phyloP scores from a whole-genome alignment of 1,140 invertebrate species.

The Ridgeia piscesae region DNA sequence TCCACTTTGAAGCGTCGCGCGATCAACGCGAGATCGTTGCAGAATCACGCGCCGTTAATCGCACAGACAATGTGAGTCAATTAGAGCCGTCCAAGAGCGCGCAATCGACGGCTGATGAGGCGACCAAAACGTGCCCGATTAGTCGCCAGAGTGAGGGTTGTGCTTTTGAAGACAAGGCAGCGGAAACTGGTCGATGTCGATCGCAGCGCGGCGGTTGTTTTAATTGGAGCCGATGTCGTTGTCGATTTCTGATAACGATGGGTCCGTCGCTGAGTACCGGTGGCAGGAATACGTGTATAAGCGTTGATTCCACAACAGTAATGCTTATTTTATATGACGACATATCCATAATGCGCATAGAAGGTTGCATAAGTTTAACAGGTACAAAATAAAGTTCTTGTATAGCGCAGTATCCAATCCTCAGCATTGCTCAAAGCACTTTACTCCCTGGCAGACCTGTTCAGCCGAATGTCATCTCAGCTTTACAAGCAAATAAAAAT shows the following conservation, averaged over 20 bases:
- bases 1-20: background rate
- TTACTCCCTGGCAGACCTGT: too few relatives aligned
- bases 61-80: background rate
- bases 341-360: too few relatives aligned
- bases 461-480: too few relatives aligned
- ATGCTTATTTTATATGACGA: too few relatives aligned
- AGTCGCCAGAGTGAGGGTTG: background rate
- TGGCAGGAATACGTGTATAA: too few relatives aligned
- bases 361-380: too few relatives aligned
- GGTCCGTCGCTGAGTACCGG: background rate
- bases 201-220: background rate
- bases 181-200: background rate
- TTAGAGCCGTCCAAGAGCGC: background rate
- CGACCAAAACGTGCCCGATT: background rate
- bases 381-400: too few relatives aligned
- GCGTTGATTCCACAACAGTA: too few relatives aligned
- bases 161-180: background rate
- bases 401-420: too few relatives aligned
- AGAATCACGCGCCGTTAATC: background rate
- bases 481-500: too few relatives aligned
- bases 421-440: too few relatives aligned
- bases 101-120: background rate
- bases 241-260: background rate
- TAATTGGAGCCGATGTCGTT: background rate
- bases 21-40: background rate